Evolutionary conservation across 2,797 vertebrate genomes (phyloP).

Genomic region (Dendrocincla tyrannina): DNA sequence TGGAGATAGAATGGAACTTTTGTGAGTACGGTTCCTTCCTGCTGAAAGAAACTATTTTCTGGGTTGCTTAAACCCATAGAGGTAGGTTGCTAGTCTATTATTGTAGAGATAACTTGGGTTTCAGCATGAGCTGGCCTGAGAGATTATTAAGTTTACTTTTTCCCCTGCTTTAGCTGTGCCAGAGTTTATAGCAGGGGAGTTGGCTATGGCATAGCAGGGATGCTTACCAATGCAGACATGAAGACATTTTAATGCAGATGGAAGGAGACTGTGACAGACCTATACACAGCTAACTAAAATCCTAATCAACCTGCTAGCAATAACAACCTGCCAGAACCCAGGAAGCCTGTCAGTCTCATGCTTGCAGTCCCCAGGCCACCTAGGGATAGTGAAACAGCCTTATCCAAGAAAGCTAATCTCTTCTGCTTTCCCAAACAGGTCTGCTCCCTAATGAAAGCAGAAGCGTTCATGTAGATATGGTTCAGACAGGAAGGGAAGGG

Average conservation of each 20-base stretch:
- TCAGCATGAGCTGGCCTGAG: not conserved
- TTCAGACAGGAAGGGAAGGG: not conserved
- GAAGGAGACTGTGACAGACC: not conserved
- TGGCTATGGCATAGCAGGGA: not conserved
- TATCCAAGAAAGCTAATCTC: not conserved
- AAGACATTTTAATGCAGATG: not conserved
- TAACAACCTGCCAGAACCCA: not conserved
- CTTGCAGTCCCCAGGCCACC: not conserved
- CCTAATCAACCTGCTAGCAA: not conserved
- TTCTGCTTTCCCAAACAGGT: not conserved
- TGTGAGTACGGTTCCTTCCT: not conserved
- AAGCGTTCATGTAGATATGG: not conserved
- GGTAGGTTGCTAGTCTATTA: not conserved
- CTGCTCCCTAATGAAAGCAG: not conserved
- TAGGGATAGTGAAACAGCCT: not conserved
- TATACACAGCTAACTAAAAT: not conserved
- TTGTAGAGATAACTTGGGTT: not conserved
- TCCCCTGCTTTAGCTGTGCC: not conserved
- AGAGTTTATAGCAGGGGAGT: not conserved
- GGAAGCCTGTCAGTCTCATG: not conserved
- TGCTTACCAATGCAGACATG: not conserved
- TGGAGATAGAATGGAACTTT: not conserved
- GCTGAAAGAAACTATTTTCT: not conserved
- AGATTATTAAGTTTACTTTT: not conserved
- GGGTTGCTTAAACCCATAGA: not conserved